phyloP scores from a whole-genome alignment of 2,797 vertebrate species.

The Acrocephalus scirpaceus region DNA sequence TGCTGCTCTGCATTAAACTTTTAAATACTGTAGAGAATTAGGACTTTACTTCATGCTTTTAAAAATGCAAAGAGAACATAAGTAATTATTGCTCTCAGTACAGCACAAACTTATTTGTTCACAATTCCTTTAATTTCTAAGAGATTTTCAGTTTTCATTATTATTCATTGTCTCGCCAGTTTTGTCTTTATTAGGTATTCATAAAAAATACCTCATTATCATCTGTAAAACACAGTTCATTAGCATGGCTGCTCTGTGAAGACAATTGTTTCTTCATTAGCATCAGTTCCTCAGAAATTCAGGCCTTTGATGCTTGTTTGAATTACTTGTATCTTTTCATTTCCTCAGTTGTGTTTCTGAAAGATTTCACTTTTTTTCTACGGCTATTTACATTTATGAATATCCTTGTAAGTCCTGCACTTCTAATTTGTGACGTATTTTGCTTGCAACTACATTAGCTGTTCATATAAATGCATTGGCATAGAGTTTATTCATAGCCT shows the following conservation, averaged over 20 bases:
- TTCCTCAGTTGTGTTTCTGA: conserved; percentile 1
- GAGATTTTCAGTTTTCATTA: conserved; percentile 13
- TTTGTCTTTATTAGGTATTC: conserved; percentile 32
- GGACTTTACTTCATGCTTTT: neutral
- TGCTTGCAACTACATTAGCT: conserved; percentile 21
- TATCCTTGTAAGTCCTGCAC: neutral
- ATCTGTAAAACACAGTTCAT: conserved; percentile 34
- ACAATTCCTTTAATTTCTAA: conserved; percentile 13
- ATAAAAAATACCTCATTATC: conserved; percentile 26
- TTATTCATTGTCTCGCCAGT: conserved; percentile 12
- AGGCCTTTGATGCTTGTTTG: neutral
- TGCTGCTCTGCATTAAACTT: neutral
- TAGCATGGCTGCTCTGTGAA: conserved; percentile 23
- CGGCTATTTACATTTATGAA: conserved; percentile 49
- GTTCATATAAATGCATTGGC: conserved; percentile 20
- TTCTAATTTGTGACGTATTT: conserved; percentile 12
- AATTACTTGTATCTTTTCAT: conserved; percentile 20
- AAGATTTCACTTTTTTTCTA: conserved; percentile 17
- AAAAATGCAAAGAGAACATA: neutral
- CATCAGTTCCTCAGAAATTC: conserved; percentile 26
- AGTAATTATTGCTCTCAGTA: neutral
- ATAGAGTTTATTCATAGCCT: conserved; percentile 1
- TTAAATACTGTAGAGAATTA: neutral
- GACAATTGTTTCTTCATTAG: conserved; percentile 55
- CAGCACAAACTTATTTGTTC: conserved; percentile 1